Base-by-base conservation (phyloP, 2,797 vertebrate genomes). In the Enteromius anoplus region DNA sequence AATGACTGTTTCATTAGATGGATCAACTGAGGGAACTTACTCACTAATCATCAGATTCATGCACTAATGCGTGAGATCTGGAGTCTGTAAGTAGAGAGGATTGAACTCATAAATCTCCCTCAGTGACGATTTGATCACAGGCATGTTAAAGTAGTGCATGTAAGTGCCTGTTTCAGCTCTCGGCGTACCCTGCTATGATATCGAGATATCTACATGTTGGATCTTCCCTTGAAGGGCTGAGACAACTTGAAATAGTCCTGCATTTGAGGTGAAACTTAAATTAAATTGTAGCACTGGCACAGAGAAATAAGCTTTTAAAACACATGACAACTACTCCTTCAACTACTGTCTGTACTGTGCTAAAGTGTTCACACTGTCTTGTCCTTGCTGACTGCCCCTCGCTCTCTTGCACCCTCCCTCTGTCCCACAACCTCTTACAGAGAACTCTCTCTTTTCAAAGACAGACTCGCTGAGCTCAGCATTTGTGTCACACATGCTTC, bases 401-500 rank as follows among this genome's bases (percentile, higher is more conserved):
- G 0, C 15, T 66, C 32, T 40, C 70, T 62, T 37, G 9, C 80
- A 64, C 60, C 71, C 71, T 82, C 15, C 34, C 23, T 42, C 78
- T 71, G 66, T 14, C 23, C 68, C 53, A 53, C 68, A 68, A 75
- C 81, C 71, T 68, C 64, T 82, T 40, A 66, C n/a, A 64, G 71
- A 53, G 40, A 81, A 53, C 69, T 64, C 19, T 76, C 53, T 81
- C 66, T 75, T 72, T 70, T 84, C 78, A 60, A 14, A 80, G 32
- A 68, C 47, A 37, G 82, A 73, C 85, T 73, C 65, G 79, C 84
- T 84, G 86, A 82, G 68, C 77, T 87, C 78, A 87, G 82, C 84
- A 65, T 84, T 85, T 75, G 19, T 83, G 78, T 81, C 40, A 75
- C 45, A 32, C 23, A 66, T 53, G 55, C 58, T 73, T 75, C 42